Percentiles rank a stretch among this genome's conserved stretches.
Evolutionary conservation across 2,888 invertebrate genomes (phyloP).

Genomic region (Portevinia maculata): DNA sequence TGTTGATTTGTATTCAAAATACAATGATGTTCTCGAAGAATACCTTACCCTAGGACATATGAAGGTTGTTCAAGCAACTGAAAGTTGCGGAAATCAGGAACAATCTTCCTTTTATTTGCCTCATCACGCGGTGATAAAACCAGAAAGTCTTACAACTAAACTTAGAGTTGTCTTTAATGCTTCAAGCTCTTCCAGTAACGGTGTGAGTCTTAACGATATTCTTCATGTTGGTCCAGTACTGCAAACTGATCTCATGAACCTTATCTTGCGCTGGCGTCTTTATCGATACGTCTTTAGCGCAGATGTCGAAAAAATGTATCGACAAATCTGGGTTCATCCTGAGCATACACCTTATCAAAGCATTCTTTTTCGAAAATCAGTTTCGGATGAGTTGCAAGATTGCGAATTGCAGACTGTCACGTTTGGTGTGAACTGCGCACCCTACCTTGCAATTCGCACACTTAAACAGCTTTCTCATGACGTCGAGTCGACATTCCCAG

Average conservation of each 20-base stretch:
- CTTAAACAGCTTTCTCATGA: conserved; percentile 1
- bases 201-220: background rate
- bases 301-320: background rate
- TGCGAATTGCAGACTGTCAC: conserved; percentile 23
- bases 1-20: too few species aligned
- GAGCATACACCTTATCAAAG: conserved; percentile 1
- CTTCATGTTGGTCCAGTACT: background rate
- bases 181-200: too few species aligned
- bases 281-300: background rate
- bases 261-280: background rate
- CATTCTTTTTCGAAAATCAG: background rate
- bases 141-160: too few species aligned
- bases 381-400: background rate
- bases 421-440: conserved; percentile 22
- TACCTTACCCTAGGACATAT: too few species aligned
- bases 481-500: background rate
- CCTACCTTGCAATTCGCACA: conserved; percentile 2
- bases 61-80: too few species aligned
- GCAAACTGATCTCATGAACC: background rate
- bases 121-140: too few species aligned
- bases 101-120: too few species aligned
- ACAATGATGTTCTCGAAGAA: too few species aligned
- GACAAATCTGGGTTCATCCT: background rate
- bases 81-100: too few species aligned
- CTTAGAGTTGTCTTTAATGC: too few species aligned